Evolutionary conservation across 1,140 invertebrate genomes (phyloP).

Genomic region (Zaprionus vittiger): DNA sequence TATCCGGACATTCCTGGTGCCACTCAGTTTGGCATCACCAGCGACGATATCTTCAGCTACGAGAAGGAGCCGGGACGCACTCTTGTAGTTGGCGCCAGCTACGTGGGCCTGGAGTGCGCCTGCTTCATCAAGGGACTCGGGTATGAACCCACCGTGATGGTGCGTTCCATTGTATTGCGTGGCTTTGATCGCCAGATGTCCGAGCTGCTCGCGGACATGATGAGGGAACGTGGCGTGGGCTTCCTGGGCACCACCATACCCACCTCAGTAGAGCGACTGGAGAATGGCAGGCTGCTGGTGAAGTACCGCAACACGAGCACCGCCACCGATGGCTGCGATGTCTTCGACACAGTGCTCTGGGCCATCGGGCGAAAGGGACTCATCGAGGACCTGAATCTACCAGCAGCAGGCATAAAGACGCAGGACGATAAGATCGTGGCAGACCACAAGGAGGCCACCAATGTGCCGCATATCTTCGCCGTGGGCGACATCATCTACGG

Average conservation of each 20-base stretch:
- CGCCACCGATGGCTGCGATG: slow-evolving; percentile 87
- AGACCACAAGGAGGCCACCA: slow-evolving; percentile 91
- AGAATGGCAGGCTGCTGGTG: slow-evolving; percentile 89
- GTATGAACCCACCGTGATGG: slow-evolving; percentile 95
- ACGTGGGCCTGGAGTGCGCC: slow-evolving; percentile 98
- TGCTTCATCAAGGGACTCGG: slow-evolving; percentile 96
- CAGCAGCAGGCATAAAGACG: slow-evolving; percentile 88
- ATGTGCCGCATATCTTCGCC: slow-evolving; percentile 94
- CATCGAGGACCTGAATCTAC: slow-evolving; percentile 88
- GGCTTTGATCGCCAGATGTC: slow-evolving; percentile 99
- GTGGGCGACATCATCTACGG: slow-evolving; percentile 97
- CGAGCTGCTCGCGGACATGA: slow-evolving; percentile 91
- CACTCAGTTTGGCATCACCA: slow-evolving; percentile 95
- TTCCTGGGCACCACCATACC: slow-evolving; percentile 93
- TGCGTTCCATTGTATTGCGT: slow-evolving; percentile 96
- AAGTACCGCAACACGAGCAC: slow-evolving; percentile 87
- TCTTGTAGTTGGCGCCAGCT: slow-evolving; percentile 96
- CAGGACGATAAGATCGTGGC: slow-evolving; percentile 88
- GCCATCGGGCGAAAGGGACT: slow-evolving; percentile 92
- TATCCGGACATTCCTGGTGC: slow-evolving; percentile 95
- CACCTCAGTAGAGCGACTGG: slow-evolving; percentile 89
- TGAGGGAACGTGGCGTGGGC: slow-evolving; percentile 92
- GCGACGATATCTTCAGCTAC: slow-evolving; percentile 98
- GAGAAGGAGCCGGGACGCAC: slow-evolving; percentile 95
- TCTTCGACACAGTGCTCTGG: slow-evolving; percentile 93